A percentile compares a stretch with the other conserved stretches of the same genome.
phyloP scores from a whole-genome alignment of 2,797 vertebrate genomes.

The Sebastes paucispinis region DNA sequence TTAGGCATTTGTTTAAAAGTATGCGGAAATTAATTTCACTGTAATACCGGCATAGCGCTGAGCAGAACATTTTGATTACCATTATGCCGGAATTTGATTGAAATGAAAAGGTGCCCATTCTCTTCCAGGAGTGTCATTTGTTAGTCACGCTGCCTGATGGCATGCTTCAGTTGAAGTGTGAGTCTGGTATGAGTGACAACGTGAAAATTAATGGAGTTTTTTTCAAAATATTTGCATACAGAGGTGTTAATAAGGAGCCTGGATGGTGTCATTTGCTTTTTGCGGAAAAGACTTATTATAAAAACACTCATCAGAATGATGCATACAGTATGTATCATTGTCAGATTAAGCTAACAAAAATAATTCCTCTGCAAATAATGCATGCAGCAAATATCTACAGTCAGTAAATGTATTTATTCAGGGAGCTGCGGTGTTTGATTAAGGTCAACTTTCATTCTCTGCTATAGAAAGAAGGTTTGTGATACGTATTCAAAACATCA shows the following conservation, averaged over 20 bases:
- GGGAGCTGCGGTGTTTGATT: conserved; percentile 21
- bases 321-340: conserved; percentile 47
- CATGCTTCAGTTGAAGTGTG: conserved; percentile 59
- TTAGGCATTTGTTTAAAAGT: conserved; percentile 51
- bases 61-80: conserved; percentile 56
- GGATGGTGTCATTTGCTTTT: conserved; percentile 42
- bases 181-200: conserved; percentile 64
- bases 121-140: conserved; percentile 58
- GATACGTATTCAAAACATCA: background rate
- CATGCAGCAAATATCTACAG: conserved; percentile 24
- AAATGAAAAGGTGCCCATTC: conserved; percentile 65
- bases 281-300: conserved; percentile 34
- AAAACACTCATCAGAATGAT: conserved; percentile 38
- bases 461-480: background rate
- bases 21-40: conserved; percentile 52
- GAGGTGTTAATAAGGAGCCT: conserved; percentile 69
- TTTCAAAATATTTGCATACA: conserved; percentile 59
- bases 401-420: conserved; percentile 21
- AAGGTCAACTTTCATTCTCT: conserved; percentile 15
- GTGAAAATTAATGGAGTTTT: conserved; percentile 58
- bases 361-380: conserved; percentile 50
- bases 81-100: conserved; percentile 58
- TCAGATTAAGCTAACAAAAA: conserved; percentile 52
- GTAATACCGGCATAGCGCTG: conserved; percentile 14
- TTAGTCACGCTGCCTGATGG: conserved; percentile 64